A percentile compares a stretch with the other conserved stretches of the same genome.
Conservation (phyloP, 2,113 vertebrate species). For the Cardinalis cardinalis region DNA sequence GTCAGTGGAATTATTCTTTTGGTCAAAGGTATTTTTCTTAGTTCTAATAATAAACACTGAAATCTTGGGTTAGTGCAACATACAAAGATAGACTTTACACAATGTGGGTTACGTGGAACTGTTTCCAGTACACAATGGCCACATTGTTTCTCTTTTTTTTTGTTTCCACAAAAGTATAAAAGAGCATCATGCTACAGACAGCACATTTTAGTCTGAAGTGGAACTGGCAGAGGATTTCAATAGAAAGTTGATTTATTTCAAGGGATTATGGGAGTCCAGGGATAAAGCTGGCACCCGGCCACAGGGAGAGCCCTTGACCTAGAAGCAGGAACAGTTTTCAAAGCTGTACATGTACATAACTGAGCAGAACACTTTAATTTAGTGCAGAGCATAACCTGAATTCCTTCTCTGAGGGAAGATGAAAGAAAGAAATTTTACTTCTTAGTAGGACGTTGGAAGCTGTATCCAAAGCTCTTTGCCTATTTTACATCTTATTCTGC, state of each 20-base stretch:
- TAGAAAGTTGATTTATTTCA: slow-evolving; percentile 78
- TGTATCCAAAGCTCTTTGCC: slow-evolving; percentile 41
- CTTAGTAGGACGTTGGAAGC: slow-evolving; percentile 43
- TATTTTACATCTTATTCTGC: slow-evolving; percentile 51
- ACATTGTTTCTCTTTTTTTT: slow-evolving; percentile 38
- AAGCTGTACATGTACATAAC: slow-evolving; percentile 48
- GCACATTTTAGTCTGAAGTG: slow-evolving; percentile 61
- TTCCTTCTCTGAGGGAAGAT: slow-evolving; percentile 57
- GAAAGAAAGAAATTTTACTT: slow-evolving; percentile 59
- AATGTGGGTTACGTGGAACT: background rate
- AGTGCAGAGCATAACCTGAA: slow-evolving; percentile 60
- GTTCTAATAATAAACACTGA: slow-evolving; percentile 22
- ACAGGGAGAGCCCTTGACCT: slow-evolving; percentile 79
- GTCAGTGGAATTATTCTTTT: background rate
- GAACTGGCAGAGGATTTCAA: slow-evolving; percentile 69
- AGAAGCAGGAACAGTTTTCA: slow-evolving; percentile 69
- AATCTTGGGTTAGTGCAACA: background rate
- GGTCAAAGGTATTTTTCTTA: slow-evolving; percentile 15
- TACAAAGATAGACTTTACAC: background rate
- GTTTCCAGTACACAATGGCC: background rate
- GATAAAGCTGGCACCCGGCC: slow-evolving; percentile 71
- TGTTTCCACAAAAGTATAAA: slow-evolving; percentile 50
- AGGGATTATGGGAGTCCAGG: slow-evolving; percentile 71
- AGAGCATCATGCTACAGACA: slow-evolving; percentile 40
- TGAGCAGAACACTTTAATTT: slow-evolving; percentile 57